Base-by-base conservation (phyloP, 2,113 vertebrate genomes). In the Leptobrachium leishanense region DNA sequence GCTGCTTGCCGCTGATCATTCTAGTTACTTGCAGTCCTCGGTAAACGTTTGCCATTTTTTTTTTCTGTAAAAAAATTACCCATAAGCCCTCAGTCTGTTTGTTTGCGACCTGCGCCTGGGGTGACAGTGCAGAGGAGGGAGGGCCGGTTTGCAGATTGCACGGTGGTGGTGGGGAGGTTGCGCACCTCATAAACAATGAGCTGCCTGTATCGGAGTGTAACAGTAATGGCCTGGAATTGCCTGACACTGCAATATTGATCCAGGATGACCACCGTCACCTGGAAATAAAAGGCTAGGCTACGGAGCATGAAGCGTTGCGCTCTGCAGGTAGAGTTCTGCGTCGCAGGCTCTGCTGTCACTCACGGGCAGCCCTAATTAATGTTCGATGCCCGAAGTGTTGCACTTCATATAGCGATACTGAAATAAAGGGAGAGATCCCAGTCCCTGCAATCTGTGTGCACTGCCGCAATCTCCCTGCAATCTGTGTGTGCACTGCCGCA, bases 331-430 rank as follows among this genome's bases (percentile, higher is more conserved):
- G 3, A 6, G 7, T 40, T 63, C 15, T 4, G 8, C 3, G 3
- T 46, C 20, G 54, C 54, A 9, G 44, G 84, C 67, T 68, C 67
- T 44, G 43, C 11, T 75, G 43, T 50, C 43, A 12, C 62, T 88
- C 86, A 88, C 86, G 79, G 87, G 80, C 85, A 82, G 83, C 75
- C 80, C 85, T 86, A 88, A 87, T 88, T 87, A 88, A 87, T 82
- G 73, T 39, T 62, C 78, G 82, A 83, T 82, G 79, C 84, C 85
- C 31, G 68, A 70, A 50, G 20, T 50, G 68, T 50, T 31, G 68
- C 68, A 20, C 2, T 53, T 70, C 44, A 53, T 70, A n/a, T 10
- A 31, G 11, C 53, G 68, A 50, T 15, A 46, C 68, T 6, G 44
- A 10, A 67, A 31, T 15, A 54, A 54, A 59, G 13, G 13, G 55